Conservation (phyloP, 2,113 vertebrate species). For the Uria aalge region DNA sequence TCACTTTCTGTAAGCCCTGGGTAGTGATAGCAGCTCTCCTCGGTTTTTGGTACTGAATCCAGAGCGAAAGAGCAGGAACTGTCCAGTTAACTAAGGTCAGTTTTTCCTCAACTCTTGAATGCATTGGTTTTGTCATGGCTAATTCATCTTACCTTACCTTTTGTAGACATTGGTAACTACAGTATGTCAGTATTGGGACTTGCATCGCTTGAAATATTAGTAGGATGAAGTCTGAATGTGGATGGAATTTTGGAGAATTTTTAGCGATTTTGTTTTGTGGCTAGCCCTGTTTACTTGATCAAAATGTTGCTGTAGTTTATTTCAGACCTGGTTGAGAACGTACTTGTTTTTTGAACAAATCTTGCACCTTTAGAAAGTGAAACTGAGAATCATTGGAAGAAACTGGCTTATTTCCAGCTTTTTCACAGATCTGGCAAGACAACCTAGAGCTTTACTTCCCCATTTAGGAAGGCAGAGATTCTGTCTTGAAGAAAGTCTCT, state of each 20-base stretch:
- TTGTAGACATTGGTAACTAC: not conserved
- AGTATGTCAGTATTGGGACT: not conserved
- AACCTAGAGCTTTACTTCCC: not conserved
- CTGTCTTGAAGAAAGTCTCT: not conserved
- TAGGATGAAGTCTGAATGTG: not conserved
- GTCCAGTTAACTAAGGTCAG: not conserved
- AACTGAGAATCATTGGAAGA: not conserved
- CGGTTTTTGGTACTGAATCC: not conserved
- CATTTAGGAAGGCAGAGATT: not conserved
- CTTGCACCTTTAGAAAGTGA: not conserved
- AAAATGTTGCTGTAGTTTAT: not conserved
- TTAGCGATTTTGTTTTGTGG: not conserved
- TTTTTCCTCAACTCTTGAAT: not conserved
- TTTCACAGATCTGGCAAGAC: not conserved
- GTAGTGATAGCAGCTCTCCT: not conserved
- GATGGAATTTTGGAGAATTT: not conserved
- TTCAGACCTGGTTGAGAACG: not conserved
- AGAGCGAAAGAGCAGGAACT: not conserved
- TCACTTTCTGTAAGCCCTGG: constrained; percentile 5
- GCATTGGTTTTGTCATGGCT: not conserved
- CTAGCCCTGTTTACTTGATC: not conserved
- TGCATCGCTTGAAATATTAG: not conserved
- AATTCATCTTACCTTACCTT: not conserved
- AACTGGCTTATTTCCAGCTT: not conserved
- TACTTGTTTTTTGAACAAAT: not conserved